Percentiles rank a stretch among this genome's conserved stretches.
phyloP scores from a whole-genome alignment of 2,888 invertebrate genomes.

The Cylindroiulus punctatus region DNA sequence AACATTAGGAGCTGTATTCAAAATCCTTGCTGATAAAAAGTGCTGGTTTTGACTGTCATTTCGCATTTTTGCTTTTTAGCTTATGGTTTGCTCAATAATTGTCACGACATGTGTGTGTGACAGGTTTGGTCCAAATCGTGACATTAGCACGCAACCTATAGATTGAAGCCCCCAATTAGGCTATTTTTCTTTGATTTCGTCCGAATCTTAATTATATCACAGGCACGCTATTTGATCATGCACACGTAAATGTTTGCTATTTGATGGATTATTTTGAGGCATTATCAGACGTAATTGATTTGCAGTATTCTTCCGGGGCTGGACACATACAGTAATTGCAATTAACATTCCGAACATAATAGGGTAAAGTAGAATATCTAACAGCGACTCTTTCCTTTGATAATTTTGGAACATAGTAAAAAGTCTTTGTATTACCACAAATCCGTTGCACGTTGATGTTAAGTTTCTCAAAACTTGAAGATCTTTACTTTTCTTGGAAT shows the following conservation, averaged over 20 bases:
- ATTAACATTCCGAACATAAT: neutral
- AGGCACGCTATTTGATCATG: neutral
- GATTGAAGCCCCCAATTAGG: neutral
- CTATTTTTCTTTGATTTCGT: neutral
- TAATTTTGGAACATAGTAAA: too few relatives aligned
- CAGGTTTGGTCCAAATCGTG: neutral
- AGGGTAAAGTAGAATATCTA: too few relatives aligned
- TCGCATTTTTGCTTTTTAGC: neutral
- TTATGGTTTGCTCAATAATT: neutral
- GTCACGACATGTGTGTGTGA: neutral
- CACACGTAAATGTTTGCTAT: neutral
- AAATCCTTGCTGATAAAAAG: neutral
- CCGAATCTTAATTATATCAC: neutral
- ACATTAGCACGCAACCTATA: neutral
- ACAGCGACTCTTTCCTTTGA: too few relatives aligned
- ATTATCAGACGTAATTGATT: neutral
- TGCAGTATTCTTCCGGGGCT: neutral
- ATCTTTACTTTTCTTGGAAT: too few relatives aligned
- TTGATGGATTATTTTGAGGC: neutral
- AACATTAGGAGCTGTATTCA: neutral
- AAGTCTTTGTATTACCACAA: too few relatives aligned
- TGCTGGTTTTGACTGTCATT: neutral
- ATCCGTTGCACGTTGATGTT: too few relatives aligned
- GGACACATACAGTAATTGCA: neutral
- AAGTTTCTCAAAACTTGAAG: too few relatives aligned